Percentiles rank a stretch among this genome's conserved stretches.
These are phyloP conservation scores for Halisarca cf. caerulea DNA, from an alignment of 37 sponge, comb jelly and placozoan genomes.

Conservation along the genomic window DNA sequence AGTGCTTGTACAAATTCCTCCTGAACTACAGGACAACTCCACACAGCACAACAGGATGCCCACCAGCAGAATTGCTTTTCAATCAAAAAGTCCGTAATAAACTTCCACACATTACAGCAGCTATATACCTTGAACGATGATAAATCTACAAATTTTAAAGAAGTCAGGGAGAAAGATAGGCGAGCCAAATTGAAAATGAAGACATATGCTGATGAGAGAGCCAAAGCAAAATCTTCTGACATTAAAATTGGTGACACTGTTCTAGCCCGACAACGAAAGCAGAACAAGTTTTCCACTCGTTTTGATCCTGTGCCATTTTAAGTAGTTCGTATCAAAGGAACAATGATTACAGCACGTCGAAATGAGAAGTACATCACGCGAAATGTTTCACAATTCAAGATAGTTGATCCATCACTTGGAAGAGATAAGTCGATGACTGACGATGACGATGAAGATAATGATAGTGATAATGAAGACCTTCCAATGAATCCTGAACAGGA, in stretches of 20 bases:
- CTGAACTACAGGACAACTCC: too few relatives aligned
- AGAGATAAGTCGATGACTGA: too few relatives aligned
- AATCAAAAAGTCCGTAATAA: slow-evolving; percentile 34
- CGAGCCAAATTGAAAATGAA: slow-evolving; percentile 41
- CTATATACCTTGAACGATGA: too few relatives aligned
- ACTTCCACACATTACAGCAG: slow-evolving; percentile 15
- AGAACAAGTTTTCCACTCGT: slow-evolving; percentile 39
- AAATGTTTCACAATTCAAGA: slow-evolving; percentile 30
- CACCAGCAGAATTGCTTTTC: slow-evolving; percentile 12
- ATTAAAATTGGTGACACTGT: slow-evolving; percentile 44
- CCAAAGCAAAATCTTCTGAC: background rate
- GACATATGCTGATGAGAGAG: slow-evolving; percentile 4
- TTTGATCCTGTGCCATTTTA: slow-evolving; percentile 45
- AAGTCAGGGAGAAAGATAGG: slow-evolving; percentile 18
- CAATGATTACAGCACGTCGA: slow-evolving; percentile 45
- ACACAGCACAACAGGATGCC: too few relatives aligned
- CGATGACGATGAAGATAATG: too few relatives aligned
- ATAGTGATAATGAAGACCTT: too few relatives aligned
- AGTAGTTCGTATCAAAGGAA: slow-evolving; percentile 29
- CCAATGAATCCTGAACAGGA: too few relatives aligned
- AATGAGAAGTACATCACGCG: slow-evolving; percentile 41
- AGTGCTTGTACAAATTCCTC: slow-evolving; percentile 13
- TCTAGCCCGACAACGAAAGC: slow-evolving; percentile 32
- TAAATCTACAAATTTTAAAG: background rate
- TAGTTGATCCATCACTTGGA: background rate